A percentile compares a stretch with the other conserved stretches of the same genome.
Conservation (phyloP, 2,113 vertebrate species). For the Axis porcinus region DNA sequence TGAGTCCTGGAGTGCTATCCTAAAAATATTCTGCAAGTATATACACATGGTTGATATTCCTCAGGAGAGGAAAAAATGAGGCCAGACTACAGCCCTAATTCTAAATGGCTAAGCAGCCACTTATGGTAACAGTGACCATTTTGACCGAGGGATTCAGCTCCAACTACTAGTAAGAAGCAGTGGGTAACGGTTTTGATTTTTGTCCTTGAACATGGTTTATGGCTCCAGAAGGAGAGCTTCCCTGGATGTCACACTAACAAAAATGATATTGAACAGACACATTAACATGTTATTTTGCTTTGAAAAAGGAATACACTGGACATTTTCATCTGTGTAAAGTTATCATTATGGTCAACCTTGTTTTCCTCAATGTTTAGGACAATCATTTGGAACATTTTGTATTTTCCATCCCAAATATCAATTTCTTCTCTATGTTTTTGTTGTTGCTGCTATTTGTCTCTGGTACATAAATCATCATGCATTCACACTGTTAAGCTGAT, state of each 20-base stretch:
- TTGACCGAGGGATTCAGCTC: neutral
- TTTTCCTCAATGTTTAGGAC: neutral
- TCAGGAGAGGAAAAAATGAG: neutral
- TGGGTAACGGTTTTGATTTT: constrained; percentile 15
- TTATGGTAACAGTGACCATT: neutral
- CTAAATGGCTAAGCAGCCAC: neutral
- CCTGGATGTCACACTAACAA: constrained; percentile 52
- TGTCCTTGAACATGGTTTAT: constrained; percentile 48
- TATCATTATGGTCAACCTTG: constrained; percentile 49
- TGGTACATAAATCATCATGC: neutral
- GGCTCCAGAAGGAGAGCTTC: constrained; percentile 48
- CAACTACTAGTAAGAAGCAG: neutral
- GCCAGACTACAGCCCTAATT: neutral
- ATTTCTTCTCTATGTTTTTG: neutral
- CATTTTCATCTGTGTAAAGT: constrained; percentile 43
- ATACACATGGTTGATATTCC: neutral
- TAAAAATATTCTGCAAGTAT: neutral
- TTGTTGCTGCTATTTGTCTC: neutral
- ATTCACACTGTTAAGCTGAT: neutral
- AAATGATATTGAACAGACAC: neutral
- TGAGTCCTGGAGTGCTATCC: neutral
- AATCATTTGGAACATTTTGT: constrained; percentile 43
- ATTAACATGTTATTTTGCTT: constrained; percentile 49
- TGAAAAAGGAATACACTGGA: constrained; percentile 28
- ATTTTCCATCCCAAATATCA: constrained; percentile 41